A percentile compares a stretch with the other conserved stretches of the same genome.
phyloP scores from a whole-genome alignment of 1,140 invertebrate genomes.

The Hycleus phaleratus region DNA sequence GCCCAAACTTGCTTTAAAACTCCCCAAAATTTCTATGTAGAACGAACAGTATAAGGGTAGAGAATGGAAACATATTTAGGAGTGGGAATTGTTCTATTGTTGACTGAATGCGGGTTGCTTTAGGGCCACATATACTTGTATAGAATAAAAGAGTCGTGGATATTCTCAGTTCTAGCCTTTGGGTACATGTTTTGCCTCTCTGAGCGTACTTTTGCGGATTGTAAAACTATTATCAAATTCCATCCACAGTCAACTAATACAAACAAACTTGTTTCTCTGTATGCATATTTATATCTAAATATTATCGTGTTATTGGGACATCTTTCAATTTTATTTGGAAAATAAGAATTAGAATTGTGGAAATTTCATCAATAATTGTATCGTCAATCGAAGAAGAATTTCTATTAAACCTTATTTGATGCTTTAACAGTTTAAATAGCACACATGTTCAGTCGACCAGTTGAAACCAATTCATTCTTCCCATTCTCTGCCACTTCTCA shows the following conservation, averaged over 20 bases:
- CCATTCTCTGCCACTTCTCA: too few species aligned
- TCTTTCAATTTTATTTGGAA: too few species aligned
- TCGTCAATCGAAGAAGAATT: conserved; percentile 4
- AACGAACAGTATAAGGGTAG: neutral
- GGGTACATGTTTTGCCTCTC: conserved; percentile 10
- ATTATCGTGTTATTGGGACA: too few species aligned
- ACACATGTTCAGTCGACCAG: neutral
- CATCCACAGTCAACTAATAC: too few species aligned
- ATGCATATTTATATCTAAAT: too few species aligned
- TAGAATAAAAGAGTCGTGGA: conserved; percentile 11
- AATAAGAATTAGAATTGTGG: too few species aligned
- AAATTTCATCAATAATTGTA: too few species aligned
- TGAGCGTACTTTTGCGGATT: conserved; percentile 11
- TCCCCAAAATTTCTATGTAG: neutral
- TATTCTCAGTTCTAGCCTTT: conserved; percentile 7
- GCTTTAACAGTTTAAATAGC: neutral
- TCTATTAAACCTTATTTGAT: conserved; percentile 6
- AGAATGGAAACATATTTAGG: conserved; percentile 4
- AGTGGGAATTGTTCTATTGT: conserved; percentile 14
- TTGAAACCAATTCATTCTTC: too few species aligned
- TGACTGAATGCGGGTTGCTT: conserved; percentile 13
- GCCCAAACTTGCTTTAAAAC: conserved; percentile 4
- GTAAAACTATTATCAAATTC: neutral
- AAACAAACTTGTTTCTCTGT: too few species aligned
- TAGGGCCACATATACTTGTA: conserved; percentile 5